phyloP scores from a whole-genome alignment of 2,797 vertebrate species.

The Intellagama lesueurii region DNA sequence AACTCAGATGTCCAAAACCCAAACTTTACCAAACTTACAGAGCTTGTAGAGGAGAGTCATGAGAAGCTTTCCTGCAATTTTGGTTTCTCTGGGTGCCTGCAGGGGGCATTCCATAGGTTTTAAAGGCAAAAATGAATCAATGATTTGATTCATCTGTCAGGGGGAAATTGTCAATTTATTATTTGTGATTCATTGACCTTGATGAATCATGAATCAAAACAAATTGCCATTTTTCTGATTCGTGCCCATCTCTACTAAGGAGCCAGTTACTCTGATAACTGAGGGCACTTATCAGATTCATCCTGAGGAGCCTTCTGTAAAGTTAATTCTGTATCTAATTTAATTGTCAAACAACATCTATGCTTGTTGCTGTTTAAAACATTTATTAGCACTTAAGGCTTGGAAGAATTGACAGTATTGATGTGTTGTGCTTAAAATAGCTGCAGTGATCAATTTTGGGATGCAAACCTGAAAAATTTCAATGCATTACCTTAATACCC shows the following conservation, averaged over 20 bases:
- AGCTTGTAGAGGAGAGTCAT: no score
- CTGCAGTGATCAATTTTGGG: conserved; percentile 61
- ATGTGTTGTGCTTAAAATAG: conserved; percentile 56
- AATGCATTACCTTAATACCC: conserved; percentile 57
- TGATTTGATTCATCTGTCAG: no score
- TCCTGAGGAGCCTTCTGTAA: conserved; percentile 49
- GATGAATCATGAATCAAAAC: no score
- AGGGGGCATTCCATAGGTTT: conserved; percentile 4
- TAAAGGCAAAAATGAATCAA: not conserved
- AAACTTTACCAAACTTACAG: no score
- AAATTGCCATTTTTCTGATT: no score
- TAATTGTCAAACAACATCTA: conserved; percentile 55
- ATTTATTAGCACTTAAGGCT: conserved; percentile 64
- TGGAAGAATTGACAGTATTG: conserved; percentile 53
- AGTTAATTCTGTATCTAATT: conserved; percentile 66
- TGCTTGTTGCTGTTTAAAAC: conserved; percentile 57
- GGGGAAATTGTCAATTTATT: no score
- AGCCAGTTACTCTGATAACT: conserved; percentile 54
- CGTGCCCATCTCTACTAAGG: conserved; percentile 41
- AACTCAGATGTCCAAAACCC: no score
- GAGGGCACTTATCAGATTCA: conserved; percentile 59
- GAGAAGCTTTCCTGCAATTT: no score
- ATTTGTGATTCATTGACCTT: no score
- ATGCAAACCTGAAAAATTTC: conserved; percentile 63
- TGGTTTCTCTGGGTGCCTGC: no score